Conservation (phyloP, 2,888 invertebrate genomes). For the Lycophotia porphyrea region DNA sequence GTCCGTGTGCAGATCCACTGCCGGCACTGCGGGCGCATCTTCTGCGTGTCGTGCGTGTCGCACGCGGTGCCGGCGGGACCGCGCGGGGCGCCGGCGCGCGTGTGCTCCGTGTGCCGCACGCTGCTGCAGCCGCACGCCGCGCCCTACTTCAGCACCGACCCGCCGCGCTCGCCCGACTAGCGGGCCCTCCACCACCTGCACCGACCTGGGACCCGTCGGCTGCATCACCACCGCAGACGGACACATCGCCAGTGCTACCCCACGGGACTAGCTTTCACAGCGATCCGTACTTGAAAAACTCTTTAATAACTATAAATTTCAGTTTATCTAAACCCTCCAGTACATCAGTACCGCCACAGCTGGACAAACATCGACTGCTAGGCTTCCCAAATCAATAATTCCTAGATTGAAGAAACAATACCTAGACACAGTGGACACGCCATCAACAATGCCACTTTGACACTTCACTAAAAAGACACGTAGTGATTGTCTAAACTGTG, state of each 20-base stretch:
- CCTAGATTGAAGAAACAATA: not conserved
- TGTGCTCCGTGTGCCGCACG: slow-evolving; percentile 99
- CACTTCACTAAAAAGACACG: not conserved
- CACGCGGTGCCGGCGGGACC: slow-evolving; percentile 96
- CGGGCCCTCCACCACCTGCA: slow-evolving; percentile 94
- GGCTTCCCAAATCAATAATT: not conserved
- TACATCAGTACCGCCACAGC: not conserved
- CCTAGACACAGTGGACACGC: not conserved
- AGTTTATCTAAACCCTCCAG: not conserved
- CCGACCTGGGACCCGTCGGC: slow-evolving; percentile 82
- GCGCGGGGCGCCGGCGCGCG: slow-evolving; percentile 95
- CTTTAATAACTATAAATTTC: not conserved
- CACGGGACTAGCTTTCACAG: not conserved
- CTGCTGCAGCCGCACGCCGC: slow-evolving; percentile 97
- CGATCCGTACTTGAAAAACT: not conserved
- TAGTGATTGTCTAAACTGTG: not conserved
- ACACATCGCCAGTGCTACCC: not conserved
- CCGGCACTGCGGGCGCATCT: slow-evolving; percentile 98
- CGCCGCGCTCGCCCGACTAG: slow-evolving; percentile 90
- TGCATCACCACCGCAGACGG: not conserved
- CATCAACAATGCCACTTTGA: not conserved
- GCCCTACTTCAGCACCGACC: slow-evolving; percentile 97
- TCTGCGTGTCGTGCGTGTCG: slow-evolving; percentile 96
- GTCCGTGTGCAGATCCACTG: slow-evolving; percentile 93
- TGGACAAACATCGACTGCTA: not conserved